Evolutionary conservation across 1,140 invertebrate species (phyloP).

Genomic region (Drosophila aff.): DNA sequence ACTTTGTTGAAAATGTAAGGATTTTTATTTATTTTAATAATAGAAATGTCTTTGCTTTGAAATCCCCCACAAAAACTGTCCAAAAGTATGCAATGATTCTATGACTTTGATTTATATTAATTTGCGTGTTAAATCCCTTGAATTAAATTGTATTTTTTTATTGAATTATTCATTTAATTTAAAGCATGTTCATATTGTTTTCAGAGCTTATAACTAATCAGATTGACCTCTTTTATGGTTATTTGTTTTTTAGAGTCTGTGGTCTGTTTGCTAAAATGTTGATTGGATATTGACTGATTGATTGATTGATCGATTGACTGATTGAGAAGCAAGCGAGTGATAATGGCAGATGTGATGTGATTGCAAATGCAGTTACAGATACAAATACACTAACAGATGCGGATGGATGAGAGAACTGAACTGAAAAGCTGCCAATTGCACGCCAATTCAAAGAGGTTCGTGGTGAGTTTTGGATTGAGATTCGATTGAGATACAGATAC

Average conservation of each 20-base stretch:
- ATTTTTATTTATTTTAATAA: too few relatives aligned
- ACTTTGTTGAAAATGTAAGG: too few relatives aligned
- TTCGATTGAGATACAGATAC: slow-evolving; percentile 26
- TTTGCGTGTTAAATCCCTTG: too few relatives aligned
- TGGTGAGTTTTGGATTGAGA: slow-evolving; percentile 29
- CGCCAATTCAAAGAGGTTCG: slow-evolving; percentile 60
- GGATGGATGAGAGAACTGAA: slow-evolving; percentile 62
- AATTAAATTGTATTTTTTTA: too few relatives aligned
- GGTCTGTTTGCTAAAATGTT: slow-evolving; percentile 26
- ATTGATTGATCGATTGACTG: background rate
- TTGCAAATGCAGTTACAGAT: slow-evolving; percentile 27
- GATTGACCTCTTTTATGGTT: background rate
- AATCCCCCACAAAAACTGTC: too few relatives aligned
- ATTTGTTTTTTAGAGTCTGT: slow-evolving; percentile 17
- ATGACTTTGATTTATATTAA: too few relatives aligned
- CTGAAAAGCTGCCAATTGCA: slow-evolving; percentile 67
- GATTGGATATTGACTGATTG: slow-evolving; percentile 8
- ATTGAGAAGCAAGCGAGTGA: slow-evolving; percentile 40
- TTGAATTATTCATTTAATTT: background rate
- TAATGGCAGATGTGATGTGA: slow-evolving; percentile 42
- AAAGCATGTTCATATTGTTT: background rate
- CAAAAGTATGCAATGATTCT: too few relatives aligned
- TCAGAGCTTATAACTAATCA: background rate
- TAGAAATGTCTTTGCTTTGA: too few relatives aligned
- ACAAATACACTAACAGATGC: slow-evolving; percentile 34